Conservation (phyloP, 2,888 invertebrate genomes). For the Agapostemon virescens region DNA sequence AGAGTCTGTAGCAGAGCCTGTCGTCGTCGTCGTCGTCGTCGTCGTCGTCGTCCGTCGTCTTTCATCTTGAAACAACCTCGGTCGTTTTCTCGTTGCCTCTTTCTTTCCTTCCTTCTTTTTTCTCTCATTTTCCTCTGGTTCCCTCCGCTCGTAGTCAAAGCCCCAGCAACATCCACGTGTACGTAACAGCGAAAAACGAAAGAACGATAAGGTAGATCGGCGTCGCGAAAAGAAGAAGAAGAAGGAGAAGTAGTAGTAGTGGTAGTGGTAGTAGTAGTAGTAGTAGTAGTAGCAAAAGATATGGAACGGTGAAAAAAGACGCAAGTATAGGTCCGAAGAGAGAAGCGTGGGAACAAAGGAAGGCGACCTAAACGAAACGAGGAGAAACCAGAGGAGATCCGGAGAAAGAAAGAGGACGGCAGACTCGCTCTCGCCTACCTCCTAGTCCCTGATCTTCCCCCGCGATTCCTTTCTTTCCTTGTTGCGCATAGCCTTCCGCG, state of each 20-base stretch:
- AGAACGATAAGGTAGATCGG: constrained; percentile 67
- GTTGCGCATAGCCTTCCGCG: constrained; percentile 27
- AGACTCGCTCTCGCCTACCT: constrained; percentile 16
- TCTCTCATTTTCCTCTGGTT: constrained; percentile 28
- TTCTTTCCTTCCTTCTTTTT: constrained; percentile 23
- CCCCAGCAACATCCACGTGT: constrained; percentile 70
- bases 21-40: background rate
- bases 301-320: constrained; percentile 11
- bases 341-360: constrained; percentile 79
- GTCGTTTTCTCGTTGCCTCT: constrained; percentile 40
- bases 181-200: constrained; percentile 72
- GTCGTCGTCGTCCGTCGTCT: constrained; percentile 19
- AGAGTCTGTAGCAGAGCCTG: constrained; percentile 35
- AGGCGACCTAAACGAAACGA: constrained; percentile 64
- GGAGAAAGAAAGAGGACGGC: constrained; percentile 30
- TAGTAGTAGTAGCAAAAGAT: constrained; percentile 15
- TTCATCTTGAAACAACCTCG: constrained; percentile 52
- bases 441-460: constrained; percentile 47
- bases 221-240: constrained; percentile 46
- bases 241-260: constrained; percentile 24
- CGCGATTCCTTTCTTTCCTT: constrained; percentile 49
- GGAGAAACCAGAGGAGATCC: constrained; percentile 38
- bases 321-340: constrained; percentile 62
- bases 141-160: constrained; percentile 53
- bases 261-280: constrained; percentile 16